Percentiles rank a stretch among this genome's conserved stretches.
phyloP scores from a whole-genome alignment of 2,888 invertebrate species.

The Dynastes tityus region DNA sequence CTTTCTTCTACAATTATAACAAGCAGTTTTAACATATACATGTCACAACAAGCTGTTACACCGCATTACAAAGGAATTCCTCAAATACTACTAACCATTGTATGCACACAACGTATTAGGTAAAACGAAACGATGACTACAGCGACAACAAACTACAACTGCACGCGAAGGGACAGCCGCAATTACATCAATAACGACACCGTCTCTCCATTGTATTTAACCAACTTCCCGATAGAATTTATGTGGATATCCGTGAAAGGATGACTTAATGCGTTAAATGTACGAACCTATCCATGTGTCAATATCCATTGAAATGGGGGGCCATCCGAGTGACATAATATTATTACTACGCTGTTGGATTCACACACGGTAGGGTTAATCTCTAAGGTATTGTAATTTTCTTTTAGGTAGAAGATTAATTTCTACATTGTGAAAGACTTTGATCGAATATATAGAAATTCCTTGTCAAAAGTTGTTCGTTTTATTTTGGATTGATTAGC shows the following conservation, averaged over 20 bases:
- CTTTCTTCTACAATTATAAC: too few relatives aligned
- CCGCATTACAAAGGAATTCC: too few relatives aligned
- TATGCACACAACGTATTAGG: too few relatives aligned
- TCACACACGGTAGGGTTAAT: conserved; percentile 23
- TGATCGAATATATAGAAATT: not conserved
- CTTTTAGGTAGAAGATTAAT: not conserved
- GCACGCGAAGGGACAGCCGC: not conserved
- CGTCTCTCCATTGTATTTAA: conserved; percentile 9
- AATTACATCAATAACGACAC: conserved; percentile 14
- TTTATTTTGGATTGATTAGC: too few relatives aligned
- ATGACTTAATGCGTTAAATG: conserved; percentile 32
- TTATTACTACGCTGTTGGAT: conserved; percentile 22
- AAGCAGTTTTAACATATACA: too few relatives aligned
- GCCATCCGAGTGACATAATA: conserved; percentile 21
- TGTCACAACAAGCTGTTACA: too few relatives aligned
- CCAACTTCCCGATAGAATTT: conserved; percentile 18
- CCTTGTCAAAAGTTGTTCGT: not conserved
- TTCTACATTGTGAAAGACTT: not conserved
- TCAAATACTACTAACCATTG: too few relatives aligned
- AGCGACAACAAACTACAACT: too few relatives aligned
- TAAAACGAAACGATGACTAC: too few relatives aligned
- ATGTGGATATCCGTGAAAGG: conserved; percentile 30
- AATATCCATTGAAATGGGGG: conserved; percentile 13
- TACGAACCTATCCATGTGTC: conserved; percentile 25
- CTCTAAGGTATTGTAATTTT: conserved; percentile 3